These are phyloP conservation scores for Alcedo atthis DNA, from an alignment of 2,797 vertebrate species.

Conservation along the genomic window DNA sequence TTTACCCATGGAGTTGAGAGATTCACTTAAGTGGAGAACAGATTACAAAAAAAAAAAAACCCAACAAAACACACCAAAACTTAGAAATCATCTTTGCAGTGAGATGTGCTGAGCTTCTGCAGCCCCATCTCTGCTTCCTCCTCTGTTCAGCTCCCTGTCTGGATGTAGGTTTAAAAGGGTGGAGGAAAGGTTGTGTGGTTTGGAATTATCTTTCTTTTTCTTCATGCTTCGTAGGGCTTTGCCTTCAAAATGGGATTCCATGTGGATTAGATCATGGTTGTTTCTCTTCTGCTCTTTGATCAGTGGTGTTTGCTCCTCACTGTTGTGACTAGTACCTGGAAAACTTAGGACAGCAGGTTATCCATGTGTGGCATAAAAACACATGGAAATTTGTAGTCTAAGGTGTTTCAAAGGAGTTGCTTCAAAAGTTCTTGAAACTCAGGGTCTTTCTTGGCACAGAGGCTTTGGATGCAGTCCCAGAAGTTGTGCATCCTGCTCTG, in stretches of 20 bases:
- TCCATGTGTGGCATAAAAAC: fast-evolving
- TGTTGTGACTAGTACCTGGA: background rate
- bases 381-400: background rate
- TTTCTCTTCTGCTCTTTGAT: background rate
- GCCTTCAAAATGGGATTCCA: background rate
- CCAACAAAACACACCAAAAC: no score
- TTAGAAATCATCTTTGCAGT: background rate
- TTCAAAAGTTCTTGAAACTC: background rate
- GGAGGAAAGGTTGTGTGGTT: background rate
- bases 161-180: background rate
- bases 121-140: background rate
- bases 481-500: background rate
- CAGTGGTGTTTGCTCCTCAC: fast-evolving
- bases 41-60: background rate
- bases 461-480: fast-evolving
- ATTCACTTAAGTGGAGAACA: background rate
- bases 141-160: fast-evolving
- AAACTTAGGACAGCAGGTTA: background rate
- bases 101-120: background rate
- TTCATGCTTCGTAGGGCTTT: background rate
- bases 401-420: background rate
- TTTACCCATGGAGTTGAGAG: background rate
- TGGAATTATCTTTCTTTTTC: background rate
- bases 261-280: fast-evolving
- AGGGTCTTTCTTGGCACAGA: fast-evolving